Conservation (phyloP, 2,113 vertebrate genomes). For the Microcebus lehilahytsara region DNA sequence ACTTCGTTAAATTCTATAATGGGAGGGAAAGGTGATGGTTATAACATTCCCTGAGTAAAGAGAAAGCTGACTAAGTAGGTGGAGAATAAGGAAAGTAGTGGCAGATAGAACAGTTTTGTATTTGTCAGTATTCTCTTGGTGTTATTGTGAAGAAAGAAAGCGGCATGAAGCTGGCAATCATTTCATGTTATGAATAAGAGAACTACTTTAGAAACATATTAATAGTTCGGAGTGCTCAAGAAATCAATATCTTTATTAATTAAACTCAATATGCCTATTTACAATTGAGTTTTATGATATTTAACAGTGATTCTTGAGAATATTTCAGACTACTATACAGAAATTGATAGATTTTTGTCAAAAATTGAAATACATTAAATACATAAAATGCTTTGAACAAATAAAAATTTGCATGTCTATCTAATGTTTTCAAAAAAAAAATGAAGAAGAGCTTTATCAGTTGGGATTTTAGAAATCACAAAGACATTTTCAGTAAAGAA, state of each 20-base stretch:
- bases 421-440: background rate
- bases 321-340: background rate
- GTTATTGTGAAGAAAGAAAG: background rate
- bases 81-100: background rate
- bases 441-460: background rate
- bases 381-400: background rate
- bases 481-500: background rate
- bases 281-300: conserved; percentile 12
- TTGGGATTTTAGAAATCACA: conserved; percentile 25
- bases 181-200: background rate
- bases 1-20: background rate
- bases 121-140: background rate
- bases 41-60: background rate
- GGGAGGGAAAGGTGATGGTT: background rate
- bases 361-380: conserved; percentile 25
- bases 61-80: background rate
- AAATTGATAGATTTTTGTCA: background rate
- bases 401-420: background rate
- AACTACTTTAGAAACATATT: background rate
- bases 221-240: background rate
- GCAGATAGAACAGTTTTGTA: background rate
- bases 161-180: background rate
- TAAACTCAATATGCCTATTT: background rate
- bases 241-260: background rate
- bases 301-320: background rate